Evolutionary conservation across 2,797 vertebrate species (phyloP).

Genomic region (Helostoma temminkii): DNA sequence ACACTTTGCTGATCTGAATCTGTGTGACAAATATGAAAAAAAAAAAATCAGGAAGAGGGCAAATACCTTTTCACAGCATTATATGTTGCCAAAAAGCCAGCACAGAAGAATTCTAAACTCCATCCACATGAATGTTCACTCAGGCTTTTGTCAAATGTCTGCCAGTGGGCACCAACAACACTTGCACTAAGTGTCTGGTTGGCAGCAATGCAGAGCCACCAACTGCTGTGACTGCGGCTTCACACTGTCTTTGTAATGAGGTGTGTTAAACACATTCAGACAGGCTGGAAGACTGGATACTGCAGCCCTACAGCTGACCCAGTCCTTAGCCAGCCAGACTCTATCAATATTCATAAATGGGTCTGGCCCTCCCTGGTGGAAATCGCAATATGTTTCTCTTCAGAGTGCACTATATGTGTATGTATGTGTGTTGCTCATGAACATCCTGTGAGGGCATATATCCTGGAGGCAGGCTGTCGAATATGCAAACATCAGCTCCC

Average conservation of each 20-base stretch:
- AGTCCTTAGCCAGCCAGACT: slow-evolving; percentile 53
- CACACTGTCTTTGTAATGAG: slow-evolving; percentile 50
- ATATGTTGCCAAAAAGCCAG: slow-evolving; percentile 10
- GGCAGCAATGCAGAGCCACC: slow-evolving; percentile 45
- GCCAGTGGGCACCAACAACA: slow-evolving; percentile 60
- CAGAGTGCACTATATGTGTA: slow-evolving; percentile 38
- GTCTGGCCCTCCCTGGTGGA: slow-evolving; percentile 62
- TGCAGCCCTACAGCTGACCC: slow-evolving; percentile 56
- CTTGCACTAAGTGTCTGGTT: slow-evolving; percentile 54
- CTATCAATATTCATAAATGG: slow-evolving; percentile 75
- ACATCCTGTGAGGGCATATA: slow-evolving; percentile 61
- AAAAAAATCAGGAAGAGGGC: no score
- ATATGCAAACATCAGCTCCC: slow-evolving; percentile 59
- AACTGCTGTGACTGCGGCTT: slow-evolving; percentile 26
- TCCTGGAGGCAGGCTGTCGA: slow-evolving; percentile 51
- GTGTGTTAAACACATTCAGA: slow-evolving; percentile 59
- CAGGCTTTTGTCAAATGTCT: slow-evolving; percentile 50
- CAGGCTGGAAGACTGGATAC: slow-evolving; percentile 48
- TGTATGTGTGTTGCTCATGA: slow-evolving; percentile 57
- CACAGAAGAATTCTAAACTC: not conserved
- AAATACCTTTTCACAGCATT: no score
- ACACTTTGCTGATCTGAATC: not conserved
- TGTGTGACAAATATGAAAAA: no score
- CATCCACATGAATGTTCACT: not conserved
- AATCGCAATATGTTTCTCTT: slow-evolving; percentile 60